Evolutionary conservation across 1,140 invertebrate species (phyloP).

Genomic region (Ceratitis capitata): DNA sequence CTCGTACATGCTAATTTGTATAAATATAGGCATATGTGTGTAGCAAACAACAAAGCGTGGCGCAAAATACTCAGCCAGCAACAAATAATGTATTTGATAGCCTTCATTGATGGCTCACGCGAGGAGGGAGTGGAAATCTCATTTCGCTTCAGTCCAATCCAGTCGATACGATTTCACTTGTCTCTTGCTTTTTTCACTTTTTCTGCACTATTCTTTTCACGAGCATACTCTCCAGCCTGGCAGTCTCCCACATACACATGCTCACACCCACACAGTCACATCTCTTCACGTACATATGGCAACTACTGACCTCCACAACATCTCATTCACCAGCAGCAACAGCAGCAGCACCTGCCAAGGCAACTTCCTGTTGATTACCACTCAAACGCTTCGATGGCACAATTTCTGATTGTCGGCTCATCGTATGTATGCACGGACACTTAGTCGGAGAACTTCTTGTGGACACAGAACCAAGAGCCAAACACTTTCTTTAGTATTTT

Average conservation of each 20-base stretch:
- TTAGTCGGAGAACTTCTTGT: neutral
- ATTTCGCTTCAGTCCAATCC: neutral
- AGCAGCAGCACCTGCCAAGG: neutral
- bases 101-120: neutral
- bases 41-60: neutral
- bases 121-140: neutral
- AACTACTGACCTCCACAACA: neutral
- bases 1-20: neutral
- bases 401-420: neutral
- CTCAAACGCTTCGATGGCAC: conserved; percentile 1
- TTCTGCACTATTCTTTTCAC: neutral
- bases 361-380: conserved; percentile 30
- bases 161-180: neutral
- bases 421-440: too few relatives aligned
- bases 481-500: too few relatives aligned
- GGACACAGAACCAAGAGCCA: neutral
- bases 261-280: neutral
- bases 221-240: neutral
- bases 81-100: neutral
- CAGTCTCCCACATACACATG: neutral
- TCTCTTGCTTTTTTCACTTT: neutral
- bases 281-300: neutral
- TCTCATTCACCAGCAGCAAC: neutral
- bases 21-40: neutral
- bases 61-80: neutral